Percentiles rank a stretch among this genome's conserved stretches.
Conservation (phyloP, 2,113 vertebrate genomes). For the Illadopsis cleaveri region DNA sequence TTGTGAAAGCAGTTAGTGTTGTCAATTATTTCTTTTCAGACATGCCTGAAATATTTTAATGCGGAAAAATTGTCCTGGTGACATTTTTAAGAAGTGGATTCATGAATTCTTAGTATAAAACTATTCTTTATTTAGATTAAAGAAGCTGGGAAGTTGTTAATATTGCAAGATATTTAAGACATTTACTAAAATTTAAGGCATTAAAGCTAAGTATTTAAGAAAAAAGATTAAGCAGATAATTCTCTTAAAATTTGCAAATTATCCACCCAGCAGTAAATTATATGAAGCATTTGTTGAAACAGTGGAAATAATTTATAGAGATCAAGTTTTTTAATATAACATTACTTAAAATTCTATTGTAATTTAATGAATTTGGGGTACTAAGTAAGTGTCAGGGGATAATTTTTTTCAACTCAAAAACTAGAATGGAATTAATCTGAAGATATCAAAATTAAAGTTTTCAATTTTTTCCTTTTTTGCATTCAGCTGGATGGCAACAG, state of each 20-base stretch:
- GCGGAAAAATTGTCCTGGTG: not conserved
- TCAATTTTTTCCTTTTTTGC: not conserved
- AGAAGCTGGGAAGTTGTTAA: not conserved
- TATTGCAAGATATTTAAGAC: not conserved
- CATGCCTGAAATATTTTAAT: constrained; percentile 44
- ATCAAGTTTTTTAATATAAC: not conserved
- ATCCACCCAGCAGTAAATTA: not conserved
- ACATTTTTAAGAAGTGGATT: constrained; percentile 20
- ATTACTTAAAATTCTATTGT: not conserved
- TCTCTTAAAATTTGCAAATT: not conserved
- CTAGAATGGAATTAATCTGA: not conserved
- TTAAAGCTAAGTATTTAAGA: not conserved
- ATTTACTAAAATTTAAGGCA: not conserved
- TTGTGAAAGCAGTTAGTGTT: not conserved
- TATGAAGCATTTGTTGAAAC: not conserved
- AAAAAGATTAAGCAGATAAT: not conserved
- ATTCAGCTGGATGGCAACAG: not conserved
- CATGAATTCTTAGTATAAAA: not conserved
- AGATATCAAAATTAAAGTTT: not conserved
- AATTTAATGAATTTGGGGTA: not conserved
- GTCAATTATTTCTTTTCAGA: constrained; percentile 36
- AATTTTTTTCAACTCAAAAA: not conserved
- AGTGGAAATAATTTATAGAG: not conserved
- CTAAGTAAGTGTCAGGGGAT: not conserved
- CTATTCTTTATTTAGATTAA: not conserved